Evolutionary conservation across 1,140 invertebrate genomes (phyloP).

Genomic region (Drosophila sechellia): DNA sequence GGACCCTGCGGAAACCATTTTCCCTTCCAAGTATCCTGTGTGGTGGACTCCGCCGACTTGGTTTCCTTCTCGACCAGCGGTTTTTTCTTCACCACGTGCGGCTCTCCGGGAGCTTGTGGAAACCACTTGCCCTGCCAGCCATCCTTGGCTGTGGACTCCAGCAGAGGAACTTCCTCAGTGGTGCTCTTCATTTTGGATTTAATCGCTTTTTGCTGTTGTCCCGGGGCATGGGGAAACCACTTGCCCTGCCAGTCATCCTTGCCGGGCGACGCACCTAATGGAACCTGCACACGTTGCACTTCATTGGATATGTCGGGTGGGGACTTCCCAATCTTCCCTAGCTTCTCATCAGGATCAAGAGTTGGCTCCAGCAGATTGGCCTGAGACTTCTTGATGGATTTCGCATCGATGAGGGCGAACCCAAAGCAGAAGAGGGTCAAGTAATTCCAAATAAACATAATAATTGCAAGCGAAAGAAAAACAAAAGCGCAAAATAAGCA

Average conservation of each 20-base stretch:
- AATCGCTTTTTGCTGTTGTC: constrained; percentile 13
- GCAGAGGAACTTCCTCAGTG: neutral
- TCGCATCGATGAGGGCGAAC: constrained; percentile 25
- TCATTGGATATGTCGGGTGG: constrained; percentile 14
- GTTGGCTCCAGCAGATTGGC: constrained; percentile 37
- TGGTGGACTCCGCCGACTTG: neutral
- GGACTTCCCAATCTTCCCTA: constrained; percentile 43
- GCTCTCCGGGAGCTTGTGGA: constrained; percentile 10
- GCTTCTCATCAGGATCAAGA: constrained; percentile 24
- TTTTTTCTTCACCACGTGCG: constrained; percentile 5
- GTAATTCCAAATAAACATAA: constrained; percentile 27
- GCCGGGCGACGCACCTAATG: constrained; percentile 10
- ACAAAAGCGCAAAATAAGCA: constrained; percentile 48
- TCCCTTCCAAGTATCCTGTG: constrained; percentile 49
- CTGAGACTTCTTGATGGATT: constrained; percentile 63
- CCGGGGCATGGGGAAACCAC: constrained; percentile 59
- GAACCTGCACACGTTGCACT: constrained; percentile 38
- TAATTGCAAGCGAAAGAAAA: constrained; percentile 36
- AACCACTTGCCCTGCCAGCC: constrained; percentile 22
- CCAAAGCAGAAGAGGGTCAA: constrained; percentile 27
- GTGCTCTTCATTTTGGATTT: neutral
- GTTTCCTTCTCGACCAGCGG: neutral
- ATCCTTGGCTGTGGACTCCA: constrained; percentile 1
- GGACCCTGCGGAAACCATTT: constrained; percentile 66
- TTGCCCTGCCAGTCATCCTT: constrained; percentile 13